These are phyloP conservation scores for Apocrypta bakeri DNA, from an alignment of 1,140 invertebrate genomes.

Conservation along the genomic window DNA sequence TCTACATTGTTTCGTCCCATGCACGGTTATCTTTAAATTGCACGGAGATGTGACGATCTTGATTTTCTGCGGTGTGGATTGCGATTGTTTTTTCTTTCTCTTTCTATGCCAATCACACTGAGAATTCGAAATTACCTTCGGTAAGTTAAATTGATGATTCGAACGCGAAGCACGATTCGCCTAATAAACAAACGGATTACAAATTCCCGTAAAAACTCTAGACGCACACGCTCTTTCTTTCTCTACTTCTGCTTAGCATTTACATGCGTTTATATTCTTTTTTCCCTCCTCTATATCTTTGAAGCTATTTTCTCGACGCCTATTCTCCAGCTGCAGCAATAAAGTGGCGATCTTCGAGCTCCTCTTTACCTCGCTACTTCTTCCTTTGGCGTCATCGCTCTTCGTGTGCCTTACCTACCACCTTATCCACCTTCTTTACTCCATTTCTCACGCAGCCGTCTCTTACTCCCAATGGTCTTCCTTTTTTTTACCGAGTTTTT, in stretches of 20 bases:
- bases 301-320: not conserved
- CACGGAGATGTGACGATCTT: not conserved
- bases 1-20: not conserved
- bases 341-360: conserved; percentile 5
- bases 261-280: not conserved
- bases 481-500: not conserved
- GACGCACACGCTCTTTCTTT: not conserved
- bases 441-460: not conserved
- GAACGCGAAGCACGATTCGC: too few species aligned
- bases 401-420: not conserved
- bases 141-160: too few species aligned
- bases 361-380: not conserved
- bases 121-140: too few species aligned
- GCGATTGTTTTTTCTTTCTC: too few species aligned
- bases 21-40: not conserved
- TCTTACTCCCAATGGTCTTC: not conserved
- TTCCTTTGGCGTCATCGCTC: not conserved
- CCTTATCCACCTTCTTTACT: not conserved
- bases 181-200: too few species aligned
- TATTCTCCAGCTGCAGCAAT: conserved; percentile 6
- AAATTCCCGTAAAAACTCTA: too few species aligned
- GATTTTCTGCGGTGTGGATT: not conserved
- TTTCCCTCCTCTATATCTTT: too few species aligned
- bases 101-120: too few species aligned
- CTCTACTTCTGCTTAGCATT: conserved; percentile 17